Conservation (phyloP, 2,797 vertebrate species). For the Babyrousa celebensis region DNA sequence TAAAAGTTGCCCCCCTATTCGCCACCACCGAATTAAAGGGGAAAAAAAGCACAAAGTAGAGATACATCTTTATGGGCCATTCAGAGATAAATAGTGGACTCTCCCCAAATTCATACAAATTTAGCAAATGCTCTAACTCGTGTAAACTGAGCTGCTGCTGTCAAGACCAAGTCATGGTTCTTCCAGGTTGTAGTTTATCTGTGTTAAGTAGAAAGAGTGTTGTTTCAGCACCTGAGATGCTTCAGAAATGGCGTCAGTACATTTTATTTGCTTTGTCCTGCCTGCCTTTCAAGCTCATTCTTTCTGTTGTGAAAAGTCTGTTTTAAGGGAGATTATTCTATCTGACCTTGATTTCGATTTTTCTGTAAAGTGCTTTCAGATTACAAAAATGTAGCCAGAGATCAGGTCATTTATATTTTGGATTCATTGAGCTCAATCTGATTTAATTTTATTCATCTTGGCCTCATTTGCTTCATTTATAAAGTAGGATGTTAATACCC, state of each 20-base stretch:
- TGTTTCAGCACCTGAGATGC: not conserved
- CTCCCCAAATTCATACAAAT: not conserved
- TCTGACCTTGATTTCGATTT: not conserved
- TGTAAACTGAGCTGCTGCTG: not conserved
- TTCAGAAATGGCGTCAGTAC: not conserved
- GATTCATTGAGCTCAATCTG: not conserved
- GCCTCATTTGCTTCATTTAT: conserved; percentile 39
- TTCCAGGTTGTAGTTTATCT: not conserved
- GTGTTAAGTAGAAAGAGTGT: not conserved
- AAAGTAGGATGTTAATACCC: not conserved
- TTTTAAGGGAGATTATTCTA: conserved; percentile 3
- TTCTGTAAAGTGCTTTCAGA: conserved; percentile 37
- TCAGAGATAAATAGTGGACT: not conserved
- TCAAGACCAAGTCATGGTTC: not conserved
- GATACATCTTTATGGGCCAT: not conserved
- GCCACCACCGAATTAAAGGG: not conserved
- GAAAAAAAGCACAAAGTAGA: not conserved
- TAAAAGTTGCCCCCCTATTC: not conserved
- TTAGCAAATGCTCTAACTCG: not conserved
- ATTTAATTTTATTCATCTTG: conserved; percentile 49
- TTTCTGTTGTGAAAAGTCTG: not conserved
- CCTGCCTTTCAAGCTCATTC: not conserved
- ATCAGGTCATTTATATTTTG: not conserved
- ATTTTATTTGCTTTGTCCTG: not conserved
- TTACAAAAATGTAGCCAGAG: conserved; percentile 1